Evolutionary conservation across 1,140 invertebrate species (phyloP).

Genomic region (Trichonephila inaurata): DNA sequence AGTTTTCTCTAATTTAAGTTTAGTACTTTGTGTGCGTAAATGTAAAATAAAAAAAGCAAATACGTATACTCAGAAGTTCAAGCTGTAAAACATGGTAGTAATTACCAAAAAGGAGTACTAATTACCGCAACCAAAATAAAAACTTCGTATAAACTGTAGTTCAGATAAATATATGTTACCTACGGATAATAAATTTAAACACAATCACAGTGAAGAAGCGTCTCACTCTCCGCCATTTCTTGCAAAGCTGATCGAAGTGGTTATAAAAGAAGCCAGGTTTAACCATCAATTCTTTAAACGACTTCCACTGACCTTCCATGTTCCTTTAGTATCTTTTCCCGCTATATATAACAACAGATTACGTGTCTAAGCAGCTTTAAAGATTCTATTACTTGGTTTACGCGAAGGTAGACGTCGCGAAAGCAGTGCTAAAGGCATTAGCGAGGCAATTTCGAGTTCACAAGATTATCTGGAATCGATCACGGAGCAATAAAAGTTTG

Average conservation of each 20-base stretch:
- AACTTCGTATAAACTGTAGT: not conserved
- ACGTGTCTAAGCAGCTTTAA: not conserved
- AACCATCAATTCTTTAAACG: not conserved
- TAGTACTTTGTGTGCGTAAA: too few relatives aligned
- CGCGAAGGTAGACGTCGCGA: not conserved
- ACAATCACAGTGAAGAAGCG: not conserved
- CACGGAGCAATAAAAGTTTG: not conserved
- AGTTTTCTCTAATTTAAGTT: too few relatives aligned
- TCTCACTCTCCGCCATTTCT: too few relatives aligned
- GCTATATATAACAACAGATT: conserved; percentile 17
- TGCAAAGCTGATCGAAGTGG: not conserved
- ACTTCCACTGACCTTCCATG: not conserved
- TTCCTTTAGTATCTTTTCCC: not conserved
- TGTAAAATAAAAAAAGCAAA: too few relatives aligned
- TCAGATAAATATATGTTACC: not conserved
- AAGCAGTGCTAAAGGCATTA: not conserved
- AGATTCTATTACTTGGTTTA: conserved; percentile 6
- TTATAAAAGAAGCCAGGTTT: not conserved
- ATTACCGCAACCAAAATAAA: too few relatives aligned
- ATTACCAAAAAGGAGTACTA: too few relatives aligned
- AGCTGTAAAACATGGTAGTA: too few relatives aligned
- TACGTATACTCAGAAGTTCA: too few relatives aligned
- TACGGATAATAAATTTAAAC: not conserved
- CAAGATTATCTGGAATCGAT: not conserved
- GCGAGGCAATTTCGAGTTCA: not conserved